Evolutionary conservation across 2,113 vertebrate species (phyloP), one percentile per base, ranked within the genome.

Genomic region (Cyphomyrus discorhynchus): DNA sequence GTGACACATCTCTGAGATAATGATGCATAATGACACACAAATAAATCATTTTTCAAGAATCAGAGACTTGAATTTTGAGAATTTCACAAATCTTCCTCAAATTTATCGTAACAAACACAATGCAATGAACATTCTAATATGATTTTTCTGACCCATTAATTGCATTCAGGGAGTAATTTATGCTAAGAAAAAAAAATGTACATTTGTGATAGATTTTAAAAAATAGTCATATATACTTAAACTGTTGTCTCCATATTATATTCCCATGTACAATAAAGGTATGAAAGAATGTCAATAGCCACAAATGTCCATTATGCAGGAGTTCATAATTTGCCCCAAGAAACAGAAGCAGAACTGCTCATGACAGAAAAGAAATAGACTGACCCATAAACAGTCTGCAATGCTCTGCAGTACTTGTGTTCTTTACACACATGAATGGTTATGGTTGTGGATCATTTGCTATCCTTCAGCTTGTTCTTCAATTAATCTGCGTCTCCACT

Each of bases 271-370:
- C 11, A 50, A 50, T 13, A n/a, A 86, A 86, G n/a, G 5, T 27
- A 47, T 86, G 47, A 49, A 86, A n/a, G 45, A 86, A 86, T 50
- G 83, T 49, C n/a, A 15, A 31, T 86, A 27, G 47, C 46, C 83
- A 49, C 7, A 86, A 86, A 86, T 27, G 10, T 31, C 47, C 45
- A 49, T 86, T 49, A 50, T 24, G 11, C 46, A 21, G 82, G 45
- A 49, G 21, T 50, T 86, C 83, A 86, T 86, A 24, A 86, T 86
- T 86, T 86, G 46, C 83, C 83, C 46, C 83, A 86, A n/a, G 83
- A 13, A 85, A 50, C 46, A 85, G 82, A 85, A 86, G 47, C n/a
- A 24, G 11, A 86, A 31, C n/a, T 49, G 46, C 45, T 86, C 46
- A 31, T 50, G 47, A 86, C 24, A 49, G 46, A 27, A 45, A n/a